These are phyloP conservation scores for Tragulus kanchil DNA, from an alignment of 2,113 vertebrate species.

Conservation along the genomic window DNA sequence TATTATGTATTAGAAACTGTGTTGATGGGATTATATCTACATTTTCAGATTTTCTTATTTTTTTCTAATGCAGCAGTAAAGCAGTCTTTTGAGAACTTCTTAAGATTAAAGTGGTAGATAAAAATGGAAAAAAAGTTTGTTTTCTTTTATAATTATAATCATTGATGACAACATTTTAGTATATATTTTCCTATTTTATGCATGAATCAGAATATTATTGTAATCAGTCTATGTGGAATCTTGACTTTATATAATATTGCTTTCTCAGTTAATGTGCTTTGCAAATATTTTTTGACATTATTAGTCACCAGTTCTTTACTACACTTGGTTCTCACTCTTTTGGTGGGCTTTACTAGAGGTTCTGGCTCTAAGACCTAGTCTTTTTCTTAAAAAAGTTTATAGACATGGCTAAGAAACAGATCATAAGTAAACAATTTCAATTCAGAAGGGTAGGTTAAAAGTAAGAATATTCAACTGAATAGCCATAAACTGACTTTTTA, in stretches of 20 bases:
- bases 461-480: not conserved
- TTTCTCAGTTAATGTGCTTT: not conserved
- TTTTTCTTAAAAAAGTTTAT: not conserved
- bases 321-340: not conserved
- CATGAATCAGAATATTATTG: not conserved
- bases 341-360: not conserved
- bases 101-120: not conserved
- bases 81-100: not conserved
- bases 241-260: not conserved
- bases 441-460: not conserved
- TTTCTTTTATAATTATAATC: not conserved
- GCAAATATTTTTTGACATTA: not conserved
- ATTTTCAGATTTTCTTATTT: not conserved
- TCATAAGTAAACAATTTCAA: not conserved
- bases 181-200: not conserved
- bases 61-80: not conserved
- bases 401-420: not conserved
- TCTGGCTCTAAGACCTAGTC: not conserved
- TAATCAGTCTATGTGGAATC: not conserved
- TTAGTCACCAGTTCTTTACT: not conserved
- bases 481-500: not conserved
- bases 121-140: not conserved
- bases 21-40: not conserved
- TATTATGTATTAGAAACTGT: slow-evolving; percentile 2
- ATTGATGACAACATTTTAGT: not conserved